Conservation (phyloP, 1,140 invertebrate species). For the Drosophila neocordata region DNA sequence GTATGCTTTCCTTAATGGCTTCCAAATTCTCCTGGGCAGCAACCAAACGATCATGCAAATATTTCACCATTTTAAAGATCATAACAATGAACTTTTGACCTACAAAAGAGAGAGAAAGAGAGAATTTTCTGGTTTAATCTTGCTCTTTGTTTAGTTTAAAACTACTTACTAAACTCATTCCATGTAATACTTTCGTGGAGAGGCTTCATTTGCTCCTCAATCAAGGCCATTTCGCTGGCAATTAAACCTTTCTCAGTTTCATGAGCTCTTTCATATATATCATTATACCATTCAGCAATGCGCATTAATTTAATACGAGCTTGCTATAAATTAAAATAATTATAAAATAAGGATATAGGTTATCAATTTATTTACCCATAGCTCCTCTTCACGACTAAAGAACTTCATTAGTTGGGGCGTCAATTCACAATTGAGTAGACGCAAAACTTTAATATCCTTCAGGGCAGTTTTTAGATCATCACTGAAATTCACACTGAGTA, state of each 20-base stretch:
- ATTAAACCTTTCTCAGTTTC: constrained; percentile 86
- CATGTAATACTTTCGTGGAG: constrained; percentile 85
- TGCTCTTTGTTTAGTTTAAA: background rate
- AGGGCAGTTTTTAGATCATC: constrained; percentile 49
- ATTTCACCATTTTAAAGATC: constrained; percentile 55
- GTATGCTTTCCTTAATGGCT: constrained; percentile 83
- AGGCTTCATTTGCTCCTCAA: constrained; percentile 85
- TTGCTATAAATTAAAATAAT: constrained; percentile 38
- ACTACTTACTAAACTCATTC: constrained; percentile 84
- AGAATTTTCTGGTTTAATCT: background rate
- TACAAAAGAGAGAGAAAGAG: background rate
- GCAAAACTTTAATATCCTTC: constrained; percentile 65
- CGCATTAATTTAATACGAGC: constrained; percentile 69
- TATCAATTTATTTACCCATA: constrained; percentile 74
- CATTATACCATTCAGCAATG: constrained; percentile 85
- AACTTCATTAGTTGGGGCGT: constrained; percentile 70
- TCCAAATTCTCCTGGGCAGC: constrained; percentile 85
- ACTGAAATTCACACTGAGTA: constrained; percentile 82
- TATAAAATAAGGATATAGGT: no score
- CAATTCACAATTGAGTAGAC: constrained; percentile 51
- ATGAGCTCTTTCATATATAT: constrained; percentile 84
- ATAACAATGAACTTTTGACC: constrained; percentile 61
- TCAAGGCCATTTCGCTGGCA: constrained; percentile 84
- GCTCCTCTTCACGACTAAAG: constrained; percentile 83
- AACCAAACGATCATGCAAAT: constrained; percentile 85